Conservation (phyloP, 2,797 vertebrate genomes). For the Hafferia zeledoni region DNA sequence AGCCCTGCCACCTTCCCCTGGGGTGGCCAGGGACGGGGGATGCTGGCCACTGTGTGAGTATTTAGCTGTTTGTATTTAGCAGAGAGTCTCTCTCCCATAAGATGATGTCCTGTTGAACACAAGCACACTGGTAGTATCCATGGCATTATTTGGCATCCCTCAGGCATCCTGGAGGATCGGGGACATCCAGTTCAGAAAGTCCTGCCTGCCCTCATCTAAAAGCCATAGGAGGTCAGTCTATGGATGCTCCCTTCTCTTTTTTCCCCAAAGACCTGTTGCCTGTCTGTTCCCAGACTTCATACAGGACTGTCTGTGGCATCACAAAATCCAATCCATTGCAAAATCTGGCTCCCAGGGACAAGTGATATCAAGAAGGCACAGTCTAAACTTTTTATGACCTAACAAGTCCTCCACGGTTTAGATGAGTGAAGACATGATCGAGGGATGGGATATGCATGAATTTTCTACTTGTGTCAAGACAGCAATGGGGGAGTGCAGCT, state of each 20-base stretch:
- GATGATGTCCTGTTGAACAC: background rate
- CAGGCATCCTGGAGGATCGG: background rate
- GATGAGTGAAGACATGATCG: background rate
- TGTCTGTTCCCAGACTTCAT: background rate
- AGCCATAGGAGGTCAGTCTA: background rate
- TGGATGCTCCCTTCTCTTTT: background rate
- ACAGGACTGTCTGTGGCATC: background rate
- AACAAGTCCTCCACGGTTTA: background rate
- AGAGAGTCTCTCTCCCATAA: background rate
- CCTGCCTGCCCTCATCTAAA: background rate
- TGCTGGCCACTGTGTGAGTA: background rate
- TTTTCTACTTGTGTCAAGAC: background rate
- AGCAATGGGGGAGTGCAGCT: background rate
- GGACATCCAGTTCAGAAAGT: background rate
- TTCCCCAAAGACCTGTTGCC: accelerated
- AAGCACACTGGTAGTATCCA: background rate
- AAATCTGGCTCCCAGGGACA: background rate
- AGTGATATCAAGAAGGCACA: background rate
- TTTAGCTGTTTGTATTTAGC: background rate
- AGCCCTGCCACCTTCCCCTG: background rate
- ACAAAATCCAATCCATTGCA: background rate
- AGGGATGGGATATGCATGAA: background rate
- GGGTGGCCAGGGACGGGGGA: background rate
- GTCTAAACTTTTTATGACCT: background rate
- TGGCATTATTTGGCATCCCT: background rate